Evolutionary conservation across 2,113 vertebrate species (phyloP).

Genomic region (Potamarius usumacintae): DNA sequence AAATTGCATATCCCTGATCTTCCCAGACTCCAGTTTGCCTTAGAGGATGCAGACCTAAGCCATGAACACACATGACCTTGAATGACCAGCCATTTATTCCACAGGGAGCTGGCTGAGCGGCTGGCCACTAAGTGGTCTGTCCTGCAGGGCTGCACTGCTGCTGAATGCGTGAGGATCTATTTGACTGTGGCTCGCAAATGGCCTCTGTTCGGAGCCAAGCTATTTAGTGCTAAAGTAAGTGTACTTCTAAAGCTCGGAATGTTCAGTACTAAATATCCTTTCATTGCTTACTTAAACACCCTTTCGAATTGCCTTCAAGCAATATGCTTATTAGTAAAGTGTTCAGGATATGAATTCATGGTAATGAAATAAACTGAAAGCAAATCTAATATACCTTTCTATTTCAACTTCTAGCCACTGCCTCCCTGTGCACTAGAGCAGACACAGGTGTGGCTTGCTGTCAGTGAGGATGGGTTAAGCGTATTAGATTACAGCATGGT

Average conservation of each 20-base stretch:
- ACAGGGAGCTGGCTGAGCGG: slow-evolving; percentile 78
- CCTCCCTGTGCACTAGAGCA: slow-evolving; percentile 75
- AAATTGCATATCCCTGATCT: neutral
- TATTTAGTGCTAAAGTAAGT: slow-evolving; percentile 83
- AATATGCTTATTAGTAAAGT: neutral
- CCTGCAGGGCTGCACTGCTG: slow-evolving; percentile 78
- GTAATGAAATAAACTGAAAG: neutral
- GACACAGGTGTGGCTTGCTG: slow-evolving; percentile 82
- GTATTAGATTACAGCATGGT: slow-evolving; percentile 86
- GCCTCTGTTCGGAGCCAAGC: slow-evolving; percentile 85
- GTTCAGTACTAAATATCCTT: neutral
- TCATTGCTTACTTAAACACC: neutral
- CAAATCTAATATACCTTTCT: slow-evolving; percentile 1
- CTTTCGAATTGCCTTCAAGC: neutral
- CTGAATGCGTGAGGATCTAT: slow-evolving; percentile 85
- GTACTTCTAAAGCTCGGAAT: neutral
- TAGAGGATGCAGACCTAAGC: neutral
- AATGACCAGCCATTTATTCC: slow-evolving; percentile 1
- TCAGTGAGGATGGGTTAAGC: slow-evolving; percentile 85
- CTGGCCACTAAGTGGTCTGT: slow-evolving; percentile 81
- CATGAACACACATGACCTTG: neutral
- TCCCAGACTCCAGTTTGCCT: neutral
- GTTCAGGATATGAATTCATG: neutral
- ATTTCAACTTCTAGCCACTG: slow-evolving; percentile 70
- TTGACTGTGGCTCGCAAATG: slow-evolving; percentile 85